These are phyloP conservation scores for Pungitius pungitius DNA, from an alignment of 2,113 vertebrate genomes.

Conservation along the genomic window DNA sequence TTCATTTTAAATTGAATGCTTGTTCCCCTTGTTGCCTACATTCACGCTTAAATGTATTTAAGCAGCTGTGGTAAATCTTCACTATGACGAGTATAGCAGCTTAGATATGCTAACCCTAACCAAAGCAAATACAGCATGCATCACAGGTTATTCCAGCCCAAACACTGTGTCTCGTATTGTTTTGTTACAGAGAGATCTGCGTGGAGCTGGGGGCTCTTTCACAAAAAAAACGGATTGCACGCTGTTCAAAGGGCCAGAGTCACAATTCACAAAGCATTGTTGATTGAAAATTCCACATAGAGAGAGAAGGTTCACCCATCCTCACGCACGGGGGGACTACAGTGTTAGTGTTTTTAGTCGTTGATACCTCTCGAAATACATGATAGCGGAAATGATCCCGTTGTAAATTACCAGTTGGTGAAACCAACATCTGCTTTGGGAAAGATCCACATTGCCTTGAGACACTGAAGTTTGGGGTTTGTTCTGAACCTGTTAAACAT, in stretches of 20 bases:
- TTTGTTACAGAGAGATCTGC: not conserved
- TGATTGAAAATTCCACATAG: not conserved
- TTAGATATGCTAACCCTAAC: too few relatives aligned
- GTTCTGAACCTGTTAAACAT: not conserved
- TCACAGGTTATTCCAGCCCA: not conserved
- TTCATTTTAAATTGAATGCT: not conserved
- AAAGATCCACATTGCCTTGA: too few relatives aligned
- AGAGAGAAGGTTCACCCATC: not conserved
- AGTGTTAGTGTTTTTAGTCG: constrained; percentile 1
- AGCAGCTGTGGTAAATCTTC: not conserved
- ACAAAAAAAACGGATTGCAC: too few relatives aligned
- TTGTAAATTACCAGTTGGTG: not conserved
- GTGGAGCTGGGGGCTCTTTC: not conserved
- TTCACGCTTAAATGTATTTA: not conserved
- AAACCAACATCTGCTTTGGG: not conserved
- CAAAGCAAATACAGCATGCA: not conserved
- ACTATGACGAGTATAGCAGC: not conserved
- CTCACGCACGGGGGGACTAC: not conserved
- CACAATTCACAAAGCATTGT: not conserved
- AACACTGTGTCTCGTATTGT: not conserved
- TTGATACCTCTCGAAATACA: not conserved
- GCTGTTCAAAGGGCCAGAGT: not conserved
- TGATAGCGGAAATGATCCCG: not conserved
- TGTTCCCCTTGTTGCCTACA: not conserved
- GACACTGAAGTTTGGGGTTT: not conserved